Percentiles rank a stretch among this genome's conserved stretches.
These are phyloP conservation scores for Drosophila pallidifrons DNA, from an alignment of 1,140 invertebrate genomes.

Conservation along the genomic window DNA sequence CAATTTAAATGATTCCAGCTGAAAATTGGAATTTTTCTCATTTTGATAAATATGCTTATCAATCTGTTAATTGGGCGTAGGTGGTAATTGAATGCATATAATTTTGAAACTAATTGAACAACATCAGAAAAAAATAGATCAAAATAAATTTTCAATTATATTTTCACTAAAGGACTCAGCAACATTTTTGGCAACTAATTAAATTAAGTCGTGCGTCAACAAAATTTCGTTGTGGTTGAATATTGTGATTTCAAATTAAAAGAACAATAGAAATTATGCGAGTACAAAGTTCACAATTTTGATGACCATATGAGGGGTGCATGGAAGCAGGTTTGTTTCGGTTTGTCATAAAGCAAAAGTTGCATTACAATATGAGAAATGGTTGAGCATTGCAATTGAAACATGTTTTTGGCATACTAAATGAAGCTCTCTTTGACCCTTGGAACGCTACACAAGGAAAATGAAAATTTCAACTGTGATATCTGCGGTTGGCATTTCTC, in stretches of 20 bases:
- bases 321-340: neutral
- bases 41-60: neutral
- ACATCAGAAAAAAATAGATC: neutral
- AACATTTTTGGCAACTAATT: constrained; percentile 5
- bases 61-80: no score
- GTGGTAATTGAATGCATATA: neutral
- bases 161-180: neutral
- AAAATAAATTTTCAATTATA: neutral
- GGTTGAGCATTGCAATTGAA: neutral
- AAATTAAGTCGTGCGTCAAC: neutral
- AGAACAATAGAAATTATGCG: neutral
- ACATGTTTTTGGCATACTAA: constrained; percentile 23
- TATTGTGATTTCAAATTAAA: neutral
- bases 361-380: constrained; percentile 5
- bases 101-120: constrained; percentile 13
- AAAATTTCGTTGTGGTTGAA: neutral
- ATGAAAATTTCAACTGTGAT: neutral
- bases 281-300: neutral
- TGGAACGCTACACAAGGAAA: neutral
- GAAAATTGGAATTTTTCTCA: neutral
- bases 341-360: constrained; percentile 3
- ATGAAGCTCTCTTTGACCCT: constrained; percentile 18
- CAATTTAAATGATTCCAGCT: constrained; percentile 15
- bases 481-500: constrained; percentile 38
- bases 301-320: neutral